Conservation (phyloP, 37 sponge, comb jelly and placozoan species). For the Crambe crambe region DNA sequence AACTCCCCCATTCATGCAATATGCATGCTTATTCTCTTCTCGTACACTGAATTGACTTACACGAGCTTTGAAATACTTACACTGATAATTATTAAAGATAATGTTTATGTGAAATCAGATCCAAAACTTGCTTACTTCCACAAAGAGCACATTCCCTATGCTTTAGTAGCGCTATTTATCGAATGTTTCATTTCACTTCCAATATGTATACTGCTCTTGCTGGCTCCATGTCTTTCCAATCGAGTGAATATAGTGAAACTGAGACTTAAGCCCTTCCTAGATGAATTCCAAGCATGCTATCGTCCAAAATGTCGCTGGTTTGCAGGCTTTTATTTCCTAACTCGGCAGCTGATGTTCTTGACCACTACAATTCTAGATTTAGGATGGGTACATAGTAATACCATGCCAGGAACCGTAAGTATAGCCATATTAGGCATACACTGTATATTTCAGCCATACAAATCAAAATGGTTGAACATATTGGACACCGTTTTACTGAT, state of each 20-base stretch:
- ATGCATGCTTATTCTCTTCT: slow-evolving; percentile 24
- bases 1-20: slow-evolving; percentile 31
- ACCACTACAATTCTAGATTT: not conserved
- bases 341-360: slow-evolving; percentile 34
- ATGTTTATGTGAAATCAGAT: not conserved
- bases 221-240: slow-evolving; percentile 36
- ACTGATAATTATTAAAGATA: not conserved
- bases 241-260: not conserved
- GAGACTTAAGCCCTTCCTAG: slow-evolving; percentile 36
- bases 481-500: slow-evolving; percentile 21
- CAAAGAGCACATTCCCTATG: slow-evolving; percentile 35
- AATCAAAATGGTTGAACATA: slow-evolving; percentile 27
- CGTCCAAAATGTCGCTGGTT: slow-evolving; percentile 37
- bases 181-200: slow-evolving; percentile 25
- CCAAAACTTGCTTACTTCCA: slow-evolving; percentile 1
- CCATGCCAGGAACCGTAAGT: not conserved
- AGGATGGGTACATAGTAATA: not conserved
- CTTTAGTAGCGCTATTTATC: slow-evolving; percentile 38
- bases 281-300: slow-evolving; percentile 63
- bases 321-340: slow-evolving; percentile 48
- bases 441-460: slow-evolving; percentile 21
- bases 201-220: slow-evolving; percentile 16
- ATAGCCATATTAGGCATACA: slow-evolving; percentile 12
- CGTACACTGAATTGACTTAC: slow-evolving; percentile 1
- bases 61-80: slow-evolving; percentile 13